A percentile compares a stretch with the other conserved stretches of the same genome.
Evolutionary conservation across 2,888 invertebrate genomes (phyloP).

Genomic region (Rugalucina vietnamica): DNA sequence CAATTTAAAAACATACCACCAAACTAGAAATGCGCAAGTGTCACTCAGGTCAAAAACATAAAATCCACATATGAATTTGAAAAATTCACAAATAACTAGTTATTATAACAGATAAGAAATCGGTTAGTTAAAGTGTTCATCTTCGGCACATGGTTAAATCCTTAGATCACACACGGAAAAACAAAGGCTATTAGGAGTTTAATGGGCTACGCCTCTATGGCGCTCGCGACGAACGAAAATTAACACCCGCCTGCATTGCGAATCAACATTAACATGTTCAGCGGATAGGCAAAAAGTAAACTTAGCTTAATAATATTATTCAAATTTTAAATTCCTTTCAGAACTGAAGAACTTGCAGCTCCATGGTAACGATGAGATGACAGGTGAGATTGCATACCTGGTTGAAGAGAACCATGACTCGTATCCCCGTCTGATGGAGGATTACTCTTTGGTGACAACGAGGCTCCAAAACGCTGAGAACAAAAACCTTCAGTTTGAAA

Average conservation of each 20-base stretch:
- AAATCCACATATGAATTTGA: conserved; percentile 2
- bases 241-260: neutral
- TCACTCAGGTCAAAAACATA: conserved; percentile 10
- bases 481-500: conserved; percentile 24
- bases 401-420: conserved; percentile 27
- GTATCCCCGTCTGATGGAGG: conserved; percentile 31
- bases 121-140: conserved; percentile 5
- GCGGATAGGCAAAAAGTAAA: neutral
- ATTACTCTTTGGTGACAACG: conserved; percentile 53
- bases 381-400: conserved; percentile 36
- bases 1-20: neutral
- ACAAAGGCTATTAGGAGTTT: conserved; percentile 2
- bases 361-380: neutral
- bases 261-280: too few relatives aligned
- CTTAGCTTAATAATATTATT: neutral
- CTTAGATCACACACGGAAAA: neutral
- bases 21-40: neutral
- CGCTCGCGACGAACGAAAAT: conserved; percentile 7
- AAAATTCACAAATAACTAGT: conserved; percentile 17
- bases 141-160: neutral
- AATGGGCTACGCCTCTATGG: neutral
- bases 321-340: neutral
- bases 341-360: neutral
- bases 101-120: conserved; percentile 11
- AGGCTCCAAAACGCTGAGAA: conserved; percentile 13